Conservation (phyloP, 2,888 invertebrate species). For the Scelioninae gen. 2 region DNA sequence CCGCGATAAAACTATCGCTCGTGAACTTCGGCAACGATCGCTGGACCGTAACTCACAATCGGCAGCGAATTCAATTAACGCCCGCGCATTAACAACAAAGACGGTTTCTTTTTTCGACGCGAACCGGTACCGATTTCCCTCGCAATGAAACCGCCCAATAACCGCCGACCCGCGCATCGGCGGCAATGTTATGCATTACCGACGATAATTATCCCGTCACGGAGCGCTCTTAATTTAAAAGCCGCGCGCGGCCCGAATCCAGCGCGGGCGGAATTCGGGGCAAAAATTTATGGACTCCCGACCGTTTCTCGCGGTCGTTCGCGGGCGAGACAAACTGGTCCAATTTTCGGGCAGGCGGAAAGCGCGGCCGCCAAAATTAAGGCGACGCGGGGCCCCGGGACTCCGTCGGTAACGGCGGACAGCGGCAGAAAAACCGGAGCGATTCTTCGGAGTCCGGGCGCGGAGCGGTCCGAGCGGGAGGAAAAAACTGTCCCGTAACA, state of each 20-base stretch:
- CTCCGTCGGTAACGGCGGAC: too few species aligned
- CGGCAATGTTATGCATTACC: constrained; percentile 50
- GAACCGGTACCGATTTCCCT: not conserved
- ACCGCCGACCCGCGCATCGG: constrained; percentile 36
- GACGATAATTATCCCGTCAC: constrained; percentile 58
- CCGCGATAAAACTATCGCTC: constrained; percentile 21
- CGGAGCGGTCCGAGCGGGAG: constrained; percentile 10
- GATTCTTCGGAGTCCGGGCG: constrained; percentile 30
- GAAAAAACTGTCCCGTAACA: constrained; percentile 45
- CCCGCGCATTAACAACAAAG: constrained; percentile 14
- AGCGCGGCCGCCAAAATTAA: constrained; percentile 29
- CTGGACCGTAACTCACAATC: constrained; percentile 19
- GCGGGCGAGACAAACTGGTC: constrained; percentile 60
- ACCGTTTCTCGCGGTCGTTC: constrained; percentile 61
- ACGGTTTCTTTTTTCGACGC: not conserved
- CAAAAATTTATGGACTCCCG: constrained; percentile 62
- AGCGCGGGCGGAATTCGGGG: constrained; percentile 59
- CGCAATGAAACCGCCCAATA: constrained; percentile 5
- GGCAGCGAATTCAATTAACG: constrained; percentile 40
- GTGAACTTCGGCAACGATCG: constrained; percentile 21
- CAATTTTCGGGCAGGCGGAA: constrained; percentile 60
- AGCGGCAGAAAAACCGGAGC: too few species aligned
- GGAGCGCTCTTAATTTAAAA: constrained; percentile 59
- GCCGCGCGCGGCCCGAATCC: constrained; percentile 59
- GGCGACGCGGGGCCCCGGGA: too few species aligned